Percentiles rank a stretch among this genome's conserved stretches.
Conservation (phyloP, 2,113 vertebrate genomes). For the Pachyramphus minor region DNA sequence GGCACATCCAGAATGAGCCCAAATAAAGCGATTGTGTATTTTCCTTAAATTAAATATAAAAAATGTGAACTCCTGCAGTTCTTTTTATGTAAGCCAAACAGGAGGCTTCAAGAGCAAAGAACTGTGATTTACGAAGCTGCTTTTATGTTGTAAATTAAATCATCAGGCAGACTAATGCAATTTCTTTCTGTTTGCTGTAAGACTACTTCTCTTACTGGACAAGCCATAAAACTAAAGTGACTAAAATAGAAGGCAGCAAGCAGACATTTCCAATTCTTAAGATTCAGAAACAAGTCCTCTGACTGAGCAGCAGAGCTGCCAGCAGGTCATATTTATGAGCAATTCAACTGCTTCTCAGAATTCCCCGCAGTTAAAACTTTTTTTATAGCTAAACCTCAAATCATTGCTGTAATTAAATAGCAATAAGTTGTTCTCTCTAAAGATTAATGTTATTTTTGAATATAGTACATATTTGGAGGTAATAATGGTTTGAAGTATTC, state of each 20-base stretch:
- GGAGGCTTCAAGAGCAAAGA: background rate
- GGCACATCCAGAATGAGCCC: background rate
- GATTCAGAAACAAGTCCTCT: constrained; percentile 13
- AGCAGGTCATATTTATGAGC: constrained; percentile 39
- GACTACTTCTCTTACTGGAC: constrained; percentile 28
- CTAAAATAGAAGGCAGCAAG: constrained; percentile 31
- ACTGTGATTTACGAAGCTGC: background rate
- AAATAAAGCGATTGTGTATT: background rate
- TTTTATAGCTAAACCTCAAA: constrained; percentile 23
- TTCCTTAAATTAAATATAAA: background rate
- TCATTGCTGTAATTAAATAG: constrained; percentile 22
- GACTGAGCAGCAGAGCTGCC: background rate
- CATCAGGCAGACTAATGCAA: constrained; percentile 26
- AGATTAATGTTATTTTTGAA: background rate
- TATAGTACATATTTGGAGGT: background rate
- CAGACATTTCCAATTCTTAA: constrained; percentile 26
- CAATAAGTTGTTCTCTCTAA: background rate
- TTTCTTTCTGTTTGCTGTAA: constrained; percentile 35
- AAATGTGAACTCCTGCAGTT: background rate
- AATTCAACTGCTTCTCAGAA: constrained; percentile 41
- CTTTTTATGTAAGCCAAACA: background rate
- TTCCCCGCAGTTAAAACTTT: constrained; percentile 42
- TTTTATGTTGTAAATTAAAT: constrained; percentile 29
- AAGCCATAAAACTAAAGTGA: constrained; percentile 36
- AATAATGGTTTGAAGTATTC: background rate